Evolutionary conservation across 2,888 invertebrate species (phyloP).

Genomic region (Dendrolimus houi): DNA sequence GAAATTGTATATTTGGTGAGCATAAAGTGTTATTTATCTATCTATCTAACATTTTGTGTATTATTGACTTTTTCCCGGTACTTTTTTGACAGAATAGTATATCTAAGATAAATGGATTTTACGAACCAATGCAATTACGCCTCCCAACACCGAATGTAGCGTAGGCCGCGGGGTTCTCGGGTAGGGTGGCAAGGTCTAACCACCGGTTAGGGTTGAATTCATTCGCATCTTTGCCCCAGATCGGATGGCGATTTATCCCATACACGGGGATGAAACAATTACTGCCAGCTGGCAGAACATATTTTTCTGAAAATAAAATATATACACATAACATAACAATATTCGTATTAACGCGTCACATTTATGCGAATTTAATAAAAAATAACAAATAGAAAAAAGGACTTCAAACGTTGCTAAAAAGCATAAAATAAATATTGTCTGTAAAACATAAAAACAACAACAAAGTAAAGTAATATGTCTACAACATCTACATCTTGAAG

Average conservation of each 20-base stretch:
- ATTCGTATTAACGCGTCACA: too few species aligned
- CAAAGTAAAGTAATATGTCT: too few species aligned
- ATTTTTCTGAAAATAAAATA: constrained; percentile 8
- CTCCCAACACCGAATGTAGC: constrained; percentile 13
- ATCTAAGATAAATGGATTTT: background rate
- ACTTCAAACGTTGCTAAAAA: too few species aligned
- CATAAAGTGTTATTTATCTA: too few species aligned
- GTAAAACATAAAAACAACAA: too few species aligned
- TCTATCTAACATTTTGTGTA: too few species aligned
- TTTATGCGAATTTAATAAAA: too few species aligned
- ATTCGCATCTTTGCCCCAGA: constrained; percentile 14
- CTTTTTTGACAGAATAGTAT: too few species aligned
- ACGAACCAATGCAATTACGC: constrained; percentile 15
- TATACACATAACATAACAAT: background rate
- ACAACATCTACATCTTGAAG: too few species aligned
- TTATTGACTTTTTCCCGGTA: too few species aligned
- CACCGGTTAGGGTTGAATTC: constrained; percentile 14
- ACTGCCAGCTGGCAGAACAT: constrained; percentile 10
- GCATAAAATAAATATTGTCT: too few species aligned
- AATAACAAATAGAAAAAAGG: too few species aligned
- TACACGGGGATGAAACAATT: constrained; percentile 2
- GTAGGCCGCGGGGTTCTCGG: constrained; percentile 5
- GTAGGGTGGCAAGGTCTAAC: constrained; percentile 8
- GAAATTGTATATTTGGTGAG: background rate
- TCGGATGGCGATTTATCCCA: constrained; percentile 7